Evolutionary conservation across 1,140 invertebrate species (phyloP), one percentile per base, ranked within the genome.

Genomic region (Megalonaias nervosa): DNA sequence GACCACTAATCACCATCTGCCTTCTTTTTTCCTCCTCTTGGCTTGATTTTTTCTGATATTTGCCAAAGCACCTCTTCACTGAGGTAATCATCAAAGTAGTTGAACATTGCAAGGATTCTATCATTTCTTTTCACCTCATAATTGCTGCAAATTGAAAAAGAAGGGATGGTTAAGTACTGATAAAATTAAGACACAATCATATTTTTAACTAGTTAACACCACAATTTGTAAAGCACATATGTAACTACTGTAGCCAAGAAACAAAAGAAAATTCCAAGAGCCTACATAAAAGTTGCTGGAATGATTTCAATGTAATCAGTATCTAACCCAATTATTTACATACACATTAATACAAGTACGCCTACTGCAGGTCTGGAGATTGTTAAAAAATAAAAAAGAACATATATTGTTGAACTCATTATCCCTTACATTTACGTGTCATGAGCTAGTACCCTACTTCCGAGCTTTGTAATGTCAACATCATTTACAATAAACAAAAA

Each of bases 1-100:
- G 38, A 48, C 38, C 38, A 9, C 38, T 48, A 48, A 48, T 48
- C 38, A 48, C 38, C 38, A 48, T 48, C 38, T 48, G 38, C 38
- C n/a, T 83, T 85, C 67, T 81, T 83, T 58, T 74, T 85, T 16
- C 77, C 82, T 14, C 75, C 81, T 61, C 97, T 93, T 12, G 98
- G 98, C 92, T 98, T 99, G 77, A 99, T 98, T 74, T 93, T 94
- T 90, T 99, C 96, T 1, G 97, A 99, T 82, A 98, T 95, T 90
- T 98, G 96, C 98, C 98, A 99, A 94, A 99, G 96, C 64, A 96
- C 95, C 89, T 99, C 98, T 92, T 99, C 98, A 90, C 94, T 95
- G 79, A 98, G 93, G 89, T 95, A 96, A 90, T 99, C 95, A 87
- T 98, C 96, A 92, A 99, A 99, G 91, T 98, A 97, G 90, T 97